phyloP scores from a whole-genome alignment of 2,888 invertebrate species.

The Hypolimnas misippus region DNA sequence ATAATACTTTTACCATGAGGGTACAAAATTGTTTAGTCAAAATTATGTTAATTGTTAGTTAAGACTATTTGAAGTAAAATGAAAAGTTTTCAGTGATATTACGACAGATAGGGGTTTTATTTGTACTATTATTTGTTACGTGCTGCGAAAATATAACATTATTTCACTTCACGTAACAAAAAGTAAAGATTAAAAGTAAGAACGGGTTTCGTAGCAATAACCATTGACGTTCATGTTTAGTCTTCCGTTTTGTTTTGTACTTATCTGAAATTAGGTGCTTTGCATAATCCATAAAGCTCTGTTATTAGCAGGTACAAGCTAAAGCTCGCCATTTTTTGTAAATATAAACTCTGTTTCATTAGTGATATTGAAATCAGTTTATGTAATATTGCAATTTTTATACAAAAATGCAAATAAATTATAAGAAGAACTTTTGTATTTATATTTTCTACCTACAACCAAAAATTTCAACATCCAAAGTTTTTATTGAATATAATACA shows the following conservation, averaged over 20 bases:
- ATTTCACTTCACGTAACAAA: constrained; percentile 53
- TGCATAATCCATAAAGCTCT: constrained; percentile 54
- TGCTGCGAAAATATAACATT: constrained; percentile 25
- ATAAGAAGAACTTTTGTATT: constrained; percentile 55
- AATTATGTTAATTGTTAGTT: constrained; percentile 37
- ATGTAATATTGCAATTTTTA: constrained; percentile 81
- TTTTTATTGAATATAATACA: neutral
- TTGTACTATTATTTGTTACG: constrained; percentile 31
- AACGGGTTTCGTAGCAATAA: constrained; percentile 72
- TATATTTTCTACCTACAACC: constrained; percentile 28
- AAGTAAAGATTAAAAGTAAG: constrained; percentile 53
- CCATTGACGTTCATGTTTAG: constrained; percentile 65
- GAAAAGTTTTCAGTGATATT: constrained; percentile 33
- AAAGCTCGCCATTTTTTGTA: constrained; percentile 71
- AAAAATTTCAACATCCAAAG: neutral
- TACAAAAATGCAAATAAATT: constrained; percentile 81
- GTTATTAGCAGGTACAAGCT: constrained; percentile 58
- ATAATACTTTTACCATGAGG: constrained; percentile 23
- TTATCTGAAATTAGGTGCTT: constrained; percentile 75
- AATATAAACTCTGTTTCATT: constrained; percentile 68
- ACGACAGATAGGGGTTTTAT: constrained; percentile 36
- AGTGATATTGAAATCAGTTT: constrained; percentile 69
- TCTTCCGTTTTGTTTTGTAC: constrained; percentile 78
- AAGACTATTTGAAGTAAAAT: constrained; percentile 26
- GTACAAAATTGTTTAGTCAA: constrained; percentile 43